phyloP scores from a whole-genome alignment of 2,797 vertebrate genomes.

The Heteromormyrus szaboi region DNA sequence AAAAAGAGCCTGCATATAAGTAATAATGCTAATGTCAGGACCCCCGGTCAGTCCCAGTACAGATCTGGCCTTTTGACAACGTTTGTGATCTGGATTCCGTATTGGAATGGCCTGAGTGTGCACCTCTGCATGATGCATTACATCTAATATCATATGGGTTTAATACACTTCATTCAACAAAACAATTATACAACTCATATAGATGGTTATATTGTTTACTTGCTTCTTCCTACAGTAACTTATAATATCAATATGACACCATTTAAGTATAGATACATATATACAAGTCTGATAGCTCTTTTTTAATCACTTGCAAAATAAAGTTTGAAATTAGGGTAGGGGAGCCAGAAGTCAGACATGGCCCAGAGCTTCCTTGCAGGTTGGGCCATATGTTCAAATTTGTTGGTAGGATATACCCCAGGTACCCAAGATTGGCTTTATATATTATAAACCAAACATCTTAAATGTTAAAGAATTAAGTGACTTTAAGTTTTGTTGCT shows the following conservation, averaged over 20 bases:
- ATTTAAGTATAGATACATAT: background rate
- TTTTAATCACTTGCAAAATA: background rate
- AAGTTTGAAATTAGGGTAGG: background rate
- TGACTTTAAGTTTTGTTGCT: background rate
- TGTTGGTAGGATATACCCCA: background rate
- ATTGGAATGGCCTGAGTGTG: background rate
- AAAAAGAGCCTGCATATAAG: background rate
- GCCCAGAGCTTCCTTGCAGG: background rate
- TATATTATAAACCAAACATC: background rate
- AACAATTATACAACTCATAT: background rate
- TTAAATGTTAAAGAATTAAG: background rate
- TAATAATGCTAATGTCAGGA: slow-evolving; percentile 4
- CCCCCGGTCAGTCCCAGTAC: background rate
- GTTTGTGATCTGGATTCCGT: background rate
- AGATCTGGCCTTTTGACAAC: background rate
- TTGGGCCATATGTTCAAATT: background rate
- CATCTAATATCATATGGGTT: background rate
- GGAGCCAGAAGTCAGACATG: background rate
- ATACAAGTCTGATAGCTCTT: background rate
- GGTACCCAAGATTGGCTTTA: background rate
- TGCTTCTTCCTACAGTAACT: background rate
- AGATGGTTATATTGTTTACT: background rate
- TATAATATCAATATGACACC: background rate
- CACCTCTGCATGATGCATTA: background rate
- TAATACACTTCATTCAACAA: background rate